Conservation (phyloP, 2,888 invertebrate genomes). For the Acrobasis suavella region DNA sequence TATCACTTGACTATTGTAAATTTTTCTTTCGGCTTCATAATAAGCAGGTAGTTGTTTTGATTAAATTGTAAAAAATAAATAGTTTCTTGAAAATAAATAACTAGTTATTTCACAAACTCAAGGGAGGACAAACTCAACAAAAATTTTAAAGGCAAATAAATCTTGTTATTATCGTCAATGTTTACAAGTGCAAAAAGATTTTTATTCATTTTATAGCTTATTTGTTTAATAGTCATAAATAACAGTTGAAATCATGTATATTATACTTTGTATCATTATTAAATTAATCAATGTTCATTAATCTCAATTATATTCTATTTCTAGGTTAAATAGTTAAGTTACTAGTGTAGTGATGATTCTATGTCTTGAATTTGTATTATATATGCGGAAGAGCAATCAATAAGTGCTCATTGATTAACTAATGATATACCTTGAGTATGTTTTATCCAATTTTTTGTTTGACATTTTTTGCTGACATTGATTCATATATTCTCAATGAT, state of each 20-base stretch:
- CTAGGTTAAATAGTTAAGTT: slow-evolving; percentile 1
- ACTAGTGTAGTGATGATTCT: slow-evolving; percentile 1
- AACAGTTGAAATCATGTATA: not conserved
- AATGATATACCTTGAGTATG: slow-evolving; percentile 7
- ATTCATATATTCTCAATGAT: not conserved
- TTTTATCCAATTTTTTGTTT: slow-evolving; percentile 7
- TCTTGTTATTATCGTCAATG: no score
- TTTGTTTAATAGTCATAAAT: not conserved
- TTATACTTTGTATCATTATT: not conserved
- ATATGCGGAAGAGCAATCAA: slow-evolving; percentile 12
- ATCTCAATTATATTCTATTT: slow-evolving; percentile 6
- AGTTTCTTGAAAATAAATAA: no score
- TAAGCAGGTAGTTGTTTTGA: no score
- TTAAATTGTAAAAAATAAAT: no score
- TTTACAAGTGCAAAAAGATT: no score
- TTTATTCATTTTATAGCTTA: no score
- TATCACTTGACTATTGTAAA: no score
- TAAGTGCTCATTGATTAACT: slow-evolving; percentile 4
- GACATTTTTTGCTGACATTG: not conserved
- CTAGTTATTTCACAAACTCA: no score
- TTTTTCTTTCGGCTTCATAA: no score
- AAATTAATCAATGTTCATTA: slow-evolving; percentile 2
- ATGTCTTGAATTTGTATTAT: slow-evolving; percentile 5
- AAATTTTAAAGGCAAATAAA: no score
- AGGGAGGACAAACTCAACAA: no score